Base-by-base conservation (phyloP, 2,888 invertebrate species). In the Heliconius charithonia region DNA sequence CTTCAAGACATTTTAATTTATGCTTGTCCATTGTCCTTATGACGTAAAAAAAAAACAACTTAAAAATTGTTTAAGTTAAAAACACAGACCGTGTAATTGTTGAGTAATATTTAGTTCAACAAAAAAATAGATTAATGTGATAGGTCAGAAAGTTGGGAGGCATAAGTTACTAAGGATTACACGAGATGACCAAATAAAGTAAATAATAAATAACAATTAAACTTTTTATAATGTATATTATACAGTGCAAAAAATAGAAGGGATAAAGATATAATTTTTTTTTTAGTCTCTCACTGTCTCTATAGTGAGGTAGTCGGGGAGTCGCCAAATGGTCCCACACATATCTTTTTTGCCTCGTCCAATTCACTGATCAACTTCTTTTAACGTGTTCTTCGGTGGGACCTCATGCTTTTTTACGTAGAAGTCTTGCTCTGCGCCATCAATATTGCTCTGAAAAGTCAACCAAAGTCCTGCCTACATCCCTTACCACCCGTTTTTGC, bases 161-260 rank as follows among this genome's bases (percentile, higher is more conserved):
- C 37, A 77, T 72, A 25, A 77, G 66, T 77, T 32, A 77, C 22
- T 29, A 29, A 37, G 51, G 27, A 66, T 59, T 77, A 73, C 41
- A 41, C 25, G 59, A 72, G 65, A 77, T 16, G 45, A 25, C 25
- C 59, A 25, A 71, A 37, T 69, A n/a, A 56, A 56, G 7, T 22
- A 56, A 56, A 56, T 56, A 56, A 56, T 56, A 56, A 56, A 56
- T 56, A 22, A 56, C 6, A 56, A 19, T 51, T 51, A 56, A 29
- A 29, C 2, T 29, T 29, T 2, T 29, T 29, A 29, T 29, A 29
- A 3, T 29, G 3, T 29, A 29, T 29, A 56, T 22, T 56, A 56
- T 56, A 56, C 19, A 56, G 7, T 56, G 7, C 22, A 56, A 19
- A 1, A 56, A 22, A 7, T 56, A 56, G 22, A 22, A 4, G 13